These are phyloP conservation scores for Micromesistius poutassou DNA, from an alignment of 2,797 vertebrate species.

Conservation along the genomic window DNA sequence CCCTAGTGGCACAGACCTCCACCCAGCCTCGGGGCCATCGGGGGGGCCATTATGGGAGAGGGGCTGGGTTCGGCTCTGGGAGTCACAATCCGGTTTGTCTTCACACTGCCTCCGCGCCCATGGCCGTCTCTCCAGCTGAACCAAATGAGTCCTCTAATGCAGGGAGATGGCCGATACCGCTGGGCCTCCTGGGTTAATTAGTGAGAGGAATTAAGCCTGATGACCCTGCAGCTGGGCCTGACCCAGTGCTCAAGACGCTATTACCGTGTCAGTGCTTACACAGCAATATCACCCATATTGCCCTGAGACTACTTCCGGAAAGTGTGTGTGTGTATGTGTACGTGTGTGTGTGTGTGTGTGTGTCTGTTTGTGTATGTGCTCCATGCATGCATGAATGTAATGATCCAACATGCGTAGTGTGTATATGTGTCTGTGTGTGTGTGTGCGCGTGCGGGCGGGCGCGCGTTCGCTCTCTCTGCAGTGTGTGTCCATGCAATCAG, in stretches of 20 bases:
- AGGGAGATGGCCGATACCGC: not conserved
- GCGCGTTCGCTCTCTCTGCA: slow-evolving; percentile 6
- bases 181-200: not conserved
- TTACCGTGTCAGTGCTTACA: slow-evolving; percentile 69
- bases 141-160: not conserved
- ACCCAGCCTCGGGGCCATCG: slow-evolving; percentile 57
- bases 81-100: slow-evolving; percentile 36
- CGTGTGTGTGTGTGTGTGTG: slow-evolving; percentile 2
- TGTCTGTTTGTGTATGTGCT: not conserved
- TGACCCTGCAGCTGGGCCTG: slow-evolving; percentile 52
- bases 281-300: slow-evolving; percentile 53
- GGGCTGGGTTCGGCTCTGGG: slow-evolving; percentile 29
- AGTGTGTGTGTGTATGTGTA: slow-evolving; percentile 34
- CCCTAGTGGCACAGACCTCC: slow-evolving; percentile 44
- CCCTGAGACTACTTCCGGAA: slow-evolving; percentile 41
- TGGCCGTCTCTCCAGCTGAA: not conserved
- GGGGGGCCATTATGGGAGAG: slow-evolving; percentile 57
- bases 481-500: slow-evolving; percentile 49
- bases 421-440: not conserved
- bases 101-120: slow-evolving; percentile 22
- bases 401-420: not conserved
- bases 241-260: slow-evolving; percentile 53
- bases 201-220: slow-evolving; percentile 47
- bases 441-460: no score
- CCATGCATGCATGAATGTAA: slow-evolving; percentile 6